Percentiles rank a stretch among this genome's conserved stretches.
Conservation (phyloP, 2,888 invertebrate genomes). For the Quadriops clusia region DNA sequence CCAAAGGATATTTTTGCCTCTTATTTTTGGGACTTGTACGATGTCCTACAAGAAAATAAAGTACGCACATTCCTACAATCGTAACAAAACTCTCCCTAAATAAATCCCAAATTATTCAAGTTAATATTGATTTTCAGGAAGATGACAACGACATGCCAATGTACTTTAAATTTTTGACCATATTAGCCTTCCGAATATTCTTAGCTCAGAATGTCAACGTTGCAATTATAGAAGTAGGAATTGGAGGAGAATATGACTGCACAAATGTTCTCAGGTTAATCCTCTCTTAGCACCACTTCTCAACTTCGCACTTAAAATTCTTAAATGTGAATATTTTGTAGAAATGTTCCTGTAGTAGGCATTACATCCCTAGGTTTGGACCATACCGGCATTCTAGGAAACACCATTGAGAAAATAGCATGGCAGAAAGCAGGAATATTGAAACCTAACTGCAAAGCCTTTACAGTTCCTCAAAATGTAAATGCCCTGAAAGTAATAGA, state of each 20-base stretch:
- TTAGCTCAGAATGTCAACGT: constrained; percentile 78
- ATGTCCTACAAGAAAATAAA: constrained; percentile 39
- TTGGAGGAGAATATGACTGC: constrained; percentile 88
- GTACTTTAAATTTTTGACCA: constrained; percentile 90
- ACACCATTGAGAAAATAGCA: constrained; percentile 77
- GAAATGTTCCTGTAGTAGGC: constrained; percentile 75
- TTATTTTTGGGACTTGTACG: constrained; percentile 75
- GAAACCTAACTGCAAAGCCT: constrained; percentile 60
- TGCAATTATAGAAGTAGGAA: constrained; percentile 91
- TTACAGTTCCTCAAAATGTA: constrained; percentile 55
- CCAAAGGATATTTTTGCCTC: constrained; percentile 57
- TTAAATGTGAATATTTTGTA: constrained; percentile 23
- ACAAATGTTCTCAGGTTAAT: constrained; percentile 79
- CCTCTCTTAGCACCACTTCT: background rate
- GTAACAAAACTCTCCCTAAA: too few relatives aligned
- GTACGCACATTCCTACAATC: background rate
- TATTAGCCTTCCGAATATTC: constrained; percentile 85
- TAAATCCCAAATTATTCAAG: background rate
- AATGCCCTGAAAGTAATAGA: constrained; percentile 55
- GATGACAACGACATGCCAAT: constrained; percentile 66
- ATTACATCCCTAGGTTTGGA: constrained; percentile 86
- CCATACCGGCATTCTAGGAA: constrained; percentile 72
- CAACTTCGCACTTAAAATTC: background rate
- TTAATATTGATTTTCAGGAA: constrained; percentile 35
- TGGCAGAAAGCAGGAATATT: constrained; percentile 94